Evolutionary conservation across 2,113 vertebrate species (phyloP), one percentile per base, ranked within the genome.

Genomic region (Oryzias woworae): DNA sequence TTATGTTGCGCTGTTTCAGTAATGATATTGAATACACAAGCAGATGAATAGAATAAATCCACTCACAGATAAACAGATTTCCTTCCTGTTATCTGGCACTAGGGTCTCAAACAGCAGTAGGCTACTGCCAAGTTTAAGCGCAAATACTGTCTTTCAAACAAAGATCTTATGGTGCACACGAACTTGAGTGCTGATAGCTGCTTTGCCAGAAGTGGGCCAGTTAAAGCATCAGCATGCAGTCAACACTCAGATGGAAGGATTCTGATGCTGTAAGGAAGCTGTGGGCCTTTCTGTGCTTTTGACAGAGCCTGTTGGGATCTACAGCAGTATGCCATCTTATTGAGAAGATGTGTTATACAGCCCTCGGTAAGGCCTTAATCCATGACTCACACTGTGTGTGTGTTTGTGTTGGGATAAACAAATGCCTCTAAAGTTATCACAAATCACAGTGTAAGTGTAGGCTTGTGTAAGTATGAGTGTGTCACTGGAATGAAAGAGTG

Each of bases 301-400:
- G 71, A 83, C 80, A 78, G 44, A 64, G 71, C 60, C 44, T 69
- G 66, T 76, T 75, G 58, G 69, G 76, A 86, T 78, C 65, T 78
- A 62, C 58, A 78, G 73, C 71, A 74, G 69, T 71, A 68, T 62
- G 77, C 50, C 65, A 79, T 72, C 72, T 53, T 61, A 58, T 65
- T 69, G 53, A 78, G 79, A 73, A 73, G 68, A 69, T 59, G 62
- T 77, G 72, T 71, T 73, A 58, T 69, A 62, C 23, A 61, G 65
- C 7, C 41, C 67, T 71, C 70, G 73, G 69, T 61, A 69, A 75
- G 57, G 58, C 64, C 43, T 59, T 82, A 75, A 78, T 84, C 79
- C 62, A 20, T 81, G 83, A 85, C 66, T 80, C 66, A 79, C 23
- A 44, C 42, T 36, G 56, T 3, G 12, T 55, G 31, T 71, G 54